Percentiles rank a stretch among this genome's conserved stretches.
These are phyloP conservation scores for Aphelocoma coerulescens DNA, from an alignment of 2,113 vertebrate species.

Conservation along the genomic window DNA sequence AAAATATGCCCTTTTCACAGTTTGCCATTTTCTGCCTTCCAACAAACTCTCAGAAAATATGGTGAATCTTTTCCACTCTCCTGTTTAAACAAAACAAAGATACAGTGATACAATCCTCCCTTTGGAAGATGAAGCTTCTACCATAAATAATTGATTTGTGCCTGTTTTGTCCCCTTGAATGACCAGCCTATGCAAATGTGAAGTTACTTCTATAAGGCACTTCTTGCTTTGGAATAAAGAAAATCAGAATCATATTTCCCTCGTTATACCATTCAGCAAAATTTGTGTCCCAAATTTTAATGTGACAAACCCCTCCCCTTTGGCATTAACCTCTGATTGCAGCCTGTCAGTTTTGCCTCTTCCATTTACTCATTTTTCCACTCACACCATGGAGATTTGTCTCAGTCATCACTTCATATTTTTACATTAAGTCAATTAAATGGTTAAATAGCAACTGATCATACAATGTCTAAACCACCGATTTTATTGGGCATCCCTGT, in stretches of 20 bases:
- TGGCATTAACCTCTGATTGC: background rate
- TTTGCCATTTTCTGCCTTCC: background rate
- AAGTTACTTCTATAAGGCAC: background rate
- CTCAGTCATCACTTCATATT: background rate
- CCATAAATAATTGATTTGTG: background rate
- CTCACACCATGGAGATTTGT: background rate
- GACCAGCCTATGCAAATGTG: background rate
- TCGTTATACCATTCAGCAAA: background rate
- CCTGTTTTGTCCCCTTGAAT: background rate
- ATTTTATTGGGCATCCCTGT: background rate
- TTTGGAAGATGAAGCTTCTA: background rate
- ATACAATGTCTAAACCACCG: background rate
- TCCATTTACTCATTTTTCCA: background rate
- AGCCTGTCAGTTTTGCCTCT: background rate
- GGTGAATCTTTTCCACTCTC: background rate
- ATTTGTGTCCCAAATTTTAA: background rate
- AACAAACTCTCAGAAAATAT: background rate
- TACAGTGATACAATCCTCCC: background rate
- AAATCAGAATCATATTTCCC: background rate
- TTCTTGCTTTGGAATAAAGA: background rate
- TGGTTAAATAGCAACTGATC: background rate
- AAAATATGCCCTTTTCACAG: conserved; percentile 37
- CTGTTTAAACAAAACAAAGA: background rate
- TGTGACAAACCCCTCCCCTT: background rate
- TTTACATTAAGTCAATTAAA: background rate